Percentiles rank a stretch among this genome's conserved stretches.
Conservation (phyloP, 1,140 invertebrate species). For the Plectus sambesii region DNA sequence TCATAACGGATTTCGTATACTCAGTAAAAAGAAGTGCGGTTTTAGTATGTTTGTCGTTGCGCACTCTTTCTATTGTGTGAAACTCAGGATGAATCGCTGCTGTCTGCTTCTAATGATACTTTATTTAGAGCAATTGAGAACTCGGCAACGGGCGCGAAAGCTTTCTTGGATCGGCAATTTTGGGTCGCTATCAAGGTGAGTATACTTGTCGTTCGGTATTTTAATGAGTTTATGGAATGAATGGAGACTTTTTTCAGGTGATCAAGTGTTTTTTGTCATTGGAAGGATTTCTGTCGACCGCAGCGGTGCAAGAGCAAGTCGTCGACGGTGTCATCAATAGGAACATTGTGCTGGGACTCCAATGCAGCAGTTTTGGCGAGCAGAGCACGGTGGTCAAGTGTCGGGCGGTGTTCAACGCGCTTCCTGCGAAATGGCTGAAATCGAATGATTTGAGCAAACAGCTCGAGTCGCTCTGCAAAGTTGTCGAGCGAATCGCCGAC, state of each 20-base stretch:
- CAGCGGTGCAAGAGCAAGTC: slow-evolving; percentile 12
- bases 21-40: no score
- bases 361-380: not conserved
- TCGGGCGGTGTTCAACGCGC: slow-evolving; percentile 1
- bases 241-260: slow-evolving; percentile 9
- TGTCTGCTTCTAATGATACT: no score
- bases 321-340: slow-evolving; percentile 21
- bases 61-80: no score
- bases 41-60: no score
- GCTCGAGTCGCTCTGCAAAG: no score
- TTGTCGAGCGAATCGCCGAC: no score
- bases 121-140: slow-evolving; percentile 20
- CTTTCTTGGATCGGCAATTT: slow-evolving; percentile 23
- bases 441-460: no score
- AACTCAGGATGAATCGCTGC: no score
- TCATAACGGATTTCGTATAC: no score
- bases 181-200: slow-evolving; percentile 23
- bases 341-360: not conserved
- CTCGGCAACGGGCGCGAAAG: slow-evolving; percentile 13
- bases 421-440: slow-evolving; percentile 7
- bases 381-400: slow-evolving; percentile 3
- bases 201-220: no score
- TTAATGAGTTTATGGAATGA: not conserved
- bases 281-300: slow-evolving; percentile 13
- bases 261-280: slow-evolving; percentile 19